Evolutionary conservation across 2,797 vertebrate species (phyloP), one percentile per base, ranked within the genome.

Genomic region (Galaxias olidus): DNA sequence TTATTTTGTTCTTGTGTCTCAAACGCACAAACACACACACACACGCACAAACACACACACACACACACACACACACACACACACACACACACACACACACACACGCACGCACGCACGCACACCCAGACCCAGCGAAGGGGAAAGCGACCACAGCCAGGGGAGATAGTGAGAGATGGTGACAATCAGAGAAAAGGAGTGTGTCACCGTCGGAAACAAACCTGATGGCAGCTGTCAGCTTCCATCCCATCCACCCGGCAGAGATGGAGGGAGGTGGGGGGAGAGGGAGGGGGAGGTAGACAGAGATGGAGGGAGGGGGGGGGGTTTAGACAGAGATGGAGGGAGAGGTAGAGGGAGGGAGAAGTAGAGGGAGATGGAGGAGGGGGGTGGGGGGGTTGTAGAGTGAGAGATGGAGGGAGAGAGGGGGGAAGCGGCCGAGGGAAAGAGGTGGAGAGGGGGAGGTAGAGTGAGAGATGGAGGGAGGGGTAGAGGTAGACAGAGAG

Each of bases 201-300:
- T 15, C 68, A 68, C 82, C 42, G 83, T 75, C 81, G 86, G 82
- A 87, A 84, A 86, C 84, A 86, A 81, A 78, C 75, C 85, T 82
- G 86, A 86, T 83, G 85, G 86, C 82, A 87, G 78, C 81, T 84
- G 84, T 81, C 79, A 52, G 65, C 74, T 79, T 79, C 79, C 59
- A 81, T 88, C 80, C 78, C 81, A 87, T 61, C 11, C 12, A 10
- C 46, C 14, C 14, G 15, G 65, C 65, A 66, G 65, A 18, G 68
- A 77, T 80, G 48, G 55, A 70, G 51, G 10, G 43, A 10, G 14
- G n/a, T 50, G 54, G 72, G 61, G 44, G 73, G 72, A 63, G 66
- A 75, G 65, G 49, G 20, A 67, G 20, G 10, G 47, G n/a, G 19
- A 49, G 59, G n/a, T n/a, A n/a, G n/a, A n/a, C n/a, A 48, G 18